Evolutionary conservation across 2,888 invertebrate species (phyloP).

Genomic region (Linnaemya vulpina): DNA sequence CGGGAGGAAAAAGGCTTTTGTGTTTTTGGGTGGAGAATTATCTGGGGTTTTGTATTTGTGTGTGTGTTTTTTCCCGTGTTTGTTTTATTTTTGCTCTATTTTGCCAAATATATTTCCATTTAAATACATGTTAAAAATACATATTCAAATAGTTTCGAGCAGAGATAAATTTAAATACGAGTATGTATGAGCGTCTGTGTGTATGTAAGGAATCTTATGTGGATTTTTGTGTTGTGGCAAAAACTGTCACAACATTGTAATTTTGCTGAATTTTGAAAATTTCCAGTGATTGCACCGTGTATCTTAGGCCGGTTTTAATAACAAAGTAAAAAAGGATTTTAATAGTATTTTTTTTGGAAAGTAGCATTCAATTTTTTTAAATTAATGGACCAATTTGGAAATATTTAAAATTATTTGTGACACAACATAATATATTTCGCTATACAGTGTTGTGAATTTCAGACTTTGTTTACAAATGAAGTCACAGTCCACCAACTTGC

Average conservation of each 20-base stretch:
- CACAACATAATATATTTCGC: no score
- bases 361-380: no score
- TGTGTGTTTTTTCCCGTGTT: background rate
- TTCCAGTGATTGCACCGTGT: conserved; percentile 30
- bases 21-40: conserved; percentile 50
- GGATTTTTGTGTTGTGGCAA: conserved; percentile 30
- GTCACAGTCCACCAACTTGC: no score
- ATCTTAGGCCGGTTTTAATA: background rate
- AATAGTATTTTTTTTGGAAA: no score
- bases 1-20: conserved; percentile 23
- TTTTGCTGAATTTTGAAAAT: conserved; percentile 44
- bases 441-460: no score
- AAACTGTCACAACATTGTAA: conserved; percentile 32
- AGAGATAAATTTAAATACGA: conserved; percentile 9
- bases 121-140: conserved; percentile 49
- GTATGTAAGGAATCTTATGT: background rate
- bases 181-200: background rate
- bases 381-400: no score
- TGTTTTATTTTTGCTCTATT: conserved; percentile 24
- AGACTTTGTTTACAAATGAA: no score
- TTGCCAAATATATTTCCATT: conserved; percentile 36
- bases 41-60: conserved; percentile 49
- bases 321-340: no score
- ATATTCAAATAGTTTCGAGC: conserved; percentile 12
- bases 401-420: no score